These are phyloP conservation scores for Clinocottus analis DNA, from an alignment of 2,113 vertebrate genomes.

Conservation along the genomic window DNA sequence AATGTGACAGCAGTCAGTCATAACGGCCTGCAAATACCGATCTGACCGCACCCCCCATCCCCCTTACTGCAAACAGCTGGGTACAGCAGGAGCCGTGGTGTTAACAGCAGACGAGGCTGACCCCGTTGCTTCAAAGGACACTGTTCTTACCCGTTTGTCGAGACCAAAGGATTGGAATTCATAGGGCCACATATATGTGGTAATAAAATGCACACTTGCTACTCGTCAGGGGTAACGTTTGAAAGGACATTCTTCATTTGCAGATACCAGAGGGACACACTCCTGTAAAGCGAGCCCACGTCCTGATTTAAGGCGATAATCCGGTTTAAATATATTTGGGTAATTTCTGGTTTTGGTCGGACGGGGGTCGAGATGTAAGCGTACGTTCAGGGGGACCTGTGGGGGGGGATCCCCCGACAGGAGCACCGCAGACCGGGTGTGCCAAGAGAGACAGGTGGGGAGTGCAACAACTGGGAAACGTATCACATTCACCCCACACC, in stretches of 20 bases:
- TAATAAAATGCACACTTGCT: too few relatives aligned
- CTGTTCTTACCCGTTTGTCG: neutral
- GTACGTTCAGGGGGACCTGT: neutral
- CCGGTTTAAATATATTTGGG: neutral
- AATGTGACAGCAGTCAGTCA: constrained; percentile 51
- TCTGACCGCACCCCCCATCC: constrained; percentile 40
- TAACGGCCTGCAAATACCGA: constrained; percentile 51
- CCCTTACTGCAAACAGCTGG: constrained; percentile 69
- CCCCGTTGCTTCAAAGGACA: neutral
- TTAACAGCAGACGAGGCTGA: neutral
- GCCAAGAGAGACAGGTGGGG: constrained; percentile 63
- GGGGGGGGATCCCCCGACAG: constrained; percentile 27
- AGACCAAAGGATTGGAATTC: neutral
- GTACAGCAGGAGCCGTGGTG: neutral
- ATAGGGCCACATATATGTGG: neutral
- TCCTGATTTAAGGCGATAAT: neutral
- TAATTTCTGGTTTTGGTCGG: constrained; percentile 8
- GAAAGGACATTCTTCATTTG: neutral
- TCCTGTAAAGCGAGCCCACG: neutral
- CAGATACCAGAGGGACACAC: neutral
- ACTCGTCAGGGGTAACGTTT: neutral
- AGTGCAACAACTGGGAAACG: constrained; percentile 51
- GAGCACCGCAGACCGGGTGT: neutral
- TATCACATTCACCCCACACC: constrained; percentile 48
- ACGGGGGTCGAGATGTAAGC: neutral